Evolutionary conservation across 1,140 invertebrate genomes (phyloP).

Genomic region (Spodoptera frugiperda): DNA sequence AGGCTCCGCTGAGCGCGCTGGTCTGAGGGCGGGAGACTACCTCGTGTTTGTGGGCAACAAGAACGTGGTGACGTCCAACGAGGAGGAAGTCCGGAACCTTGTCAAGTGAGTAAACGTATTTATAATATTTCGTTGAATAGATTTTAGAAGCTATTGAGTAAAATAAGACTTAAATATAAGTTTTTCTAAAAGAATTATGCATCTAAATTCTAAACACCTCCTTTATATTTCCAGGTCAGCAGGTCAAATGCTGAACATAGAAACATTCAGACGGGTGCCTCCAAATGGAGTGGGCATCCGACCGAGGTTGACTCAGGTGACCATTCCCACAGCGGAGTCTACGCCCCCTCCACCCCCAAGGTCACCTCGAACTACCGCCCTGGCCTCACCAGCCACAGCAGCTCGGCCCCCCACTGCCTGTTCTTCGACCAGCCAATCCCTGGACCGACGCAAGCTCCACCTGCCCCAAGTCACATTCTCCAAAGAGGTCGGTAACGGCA

Average conservation of each 20-base stretch:
- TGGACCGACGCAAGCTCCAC: slow-evolving; percentile 87
- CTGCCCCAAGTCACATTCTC: slow-evolving; percentile 94
- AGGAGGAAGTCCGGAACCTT: slow-evolving; percentile 92
- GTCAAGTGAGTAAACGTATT: slow-evolving; percentile 88
- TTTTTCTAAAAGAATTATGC: neutral
- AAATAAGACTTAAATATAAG: too few relatives aligned
- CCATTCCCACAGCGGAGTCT: slow-evolving; percentile 68
- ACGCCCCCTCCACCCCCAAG: slow-evolving; percentile 70
- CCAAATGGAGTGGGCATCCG: slow-evolving; percentile 73
- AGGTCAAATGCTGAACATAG: slow-evolving; percentile 90
- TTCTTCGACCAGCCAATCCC: slow-evolving; percentile 77
- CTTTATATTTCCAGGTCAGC: slow-evolving; percentile 85
- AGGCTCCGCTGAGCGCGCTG: slow-evolving; percentile 92
- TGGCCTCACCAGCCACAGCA: slow-evolving; percentile 71
- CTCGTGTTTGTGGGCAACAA: slow-evolving; percentile 94
- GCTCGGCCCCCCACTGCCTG: slow-evolving; percentile 86
- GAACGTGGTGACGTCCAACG: slow-evolving; percentile 93
- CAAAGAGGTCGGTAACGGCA: slow-evolving; percentile 93
- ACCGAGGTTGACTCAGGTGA: slow-evolving; percentile 70
- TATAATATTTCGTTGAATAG: too few relatives aligned
- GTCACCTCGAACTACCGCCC: slow-evolving; percentile 67
- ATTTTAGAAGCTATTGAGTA: too few relatives aligned
- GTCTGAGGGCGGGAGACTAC: slow-evolving; percentile 93
- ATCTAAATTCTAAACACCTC: neutral
- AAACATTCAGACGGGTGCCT: slow-evolving; percentile 90